A percentile compares a stretch with the other conserved stretches of the same genome.
These are phyloP conservation scores for Rhineura floridana DNA, from an alignment of 2,113 vertebrate species.

Conservation along the genomic window DNA sequence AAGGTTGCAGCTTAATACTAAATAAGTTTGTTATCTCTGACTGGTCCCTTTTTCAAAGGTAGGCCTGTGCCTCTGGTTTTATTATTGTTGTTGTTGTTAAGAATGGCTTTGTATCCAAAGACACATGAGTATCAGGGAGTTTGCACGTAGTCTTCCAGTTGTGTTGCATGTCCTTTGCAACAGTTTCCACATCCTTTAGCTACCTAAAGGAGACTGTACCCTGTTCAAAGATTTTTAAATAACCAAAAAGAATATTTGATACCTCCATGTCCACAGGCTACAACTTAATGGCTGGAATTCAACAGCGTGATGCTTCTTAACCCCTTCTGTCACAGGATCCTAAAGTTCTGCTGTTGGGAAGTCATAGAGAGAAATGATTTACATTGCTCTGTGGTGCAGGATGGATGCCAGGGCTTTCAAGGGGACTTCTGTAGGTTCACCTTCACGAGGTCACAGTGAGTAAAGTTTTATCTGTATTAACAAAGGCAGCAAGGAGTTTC, in stretches of 20 bases:
- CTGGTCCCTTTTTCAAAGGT: background rate
- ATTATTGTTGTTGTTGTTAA: background rate
- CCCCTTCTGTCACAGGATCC: background rate
- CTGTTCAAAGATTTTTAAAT: conserved; percentile 6
- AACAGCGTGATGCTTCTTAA: background rate
- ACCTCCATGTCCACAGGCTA: background rate
- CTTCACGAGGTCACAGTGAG: background rate
- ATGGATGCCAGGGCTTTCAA: background rate
- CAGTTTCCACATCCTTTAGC: background rate
- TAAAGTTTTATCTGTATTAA: background rate
- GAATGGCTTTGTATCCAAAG: background rate
- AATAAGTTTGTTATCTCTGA: background rate
- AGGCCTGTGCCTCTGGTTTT: background rate
- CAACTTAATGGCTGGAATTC: conserved; percentile 6
- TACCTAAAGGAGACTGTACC: background rate
- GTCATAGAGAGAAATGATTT: background rate
- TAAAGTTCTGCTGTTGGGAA: background rate
- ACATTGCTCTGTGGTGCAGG: background rate
- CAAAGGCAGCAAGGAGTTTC: background rate
- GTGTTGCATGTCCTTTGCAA: background rate
- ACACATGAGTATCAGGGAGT: background rate
- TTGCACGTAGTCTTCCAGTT: background rate
- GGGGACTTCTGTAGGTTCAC: background rate
- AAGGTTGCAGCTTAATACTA: background rate
- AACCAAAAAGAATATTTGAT: background rate